These are phyloP conservation scores for Melanotaenia pygmaea DNA, from an alignment of 2,797 vertebrate genomes.

Conservation along the genomic window DNA sequence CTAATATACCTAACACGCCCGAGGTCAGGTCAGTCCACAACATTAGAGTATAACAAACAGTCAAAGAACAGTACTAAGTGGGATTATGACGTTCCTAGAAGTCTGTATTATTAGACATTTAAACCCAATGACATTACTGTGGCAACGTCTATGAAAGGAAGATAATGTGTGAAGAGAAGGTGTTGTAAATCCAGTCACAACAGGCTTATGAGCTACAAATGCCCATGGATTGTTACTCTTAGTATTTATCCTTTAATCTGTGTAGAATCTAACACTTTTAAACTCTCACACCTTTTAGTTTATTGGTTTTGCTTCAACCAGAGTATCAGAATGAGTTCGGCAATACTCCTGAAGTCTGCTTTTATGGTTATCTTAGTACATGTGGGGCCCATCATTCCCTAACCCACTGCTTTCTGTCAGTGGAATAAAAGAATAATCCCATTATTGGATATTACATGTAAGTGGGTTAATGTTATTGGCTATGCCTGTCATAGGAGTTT, in stretches of 20 bases:
- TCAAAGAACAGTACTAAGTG: slow-evolving; percentile 33
- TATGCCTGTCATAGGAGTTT: slow-evolving; percentile 11
- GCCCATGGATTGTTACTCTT: slow-evolving; percentile 35
- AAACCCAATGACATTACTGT: slow-evolving; percentile 65
- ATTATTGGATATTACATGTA: slow-evolving; percentile 54
- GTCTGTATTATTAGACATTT: slow-evolving; percentile 60
- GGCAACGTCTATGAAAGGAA: slow-evolving; percentile 16
- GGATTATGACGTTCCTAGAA: slow-evolving; percentile 42
- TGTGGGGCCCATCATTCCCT: slow-evolving; percentile 7
- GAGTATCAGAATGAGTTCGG: slow-evolving; percentile 6
- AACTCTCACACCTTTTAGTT: slow-evolving; percentile 33
- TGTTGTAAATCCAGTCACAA: slow-evolving; percentile 49
- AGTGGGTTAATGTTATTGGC: slow-evolving; percentile 48
- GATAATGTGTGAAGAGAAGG: slow-evolving; percentile 40
- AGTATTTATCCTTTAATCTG: slow-evolving; percentile 42
- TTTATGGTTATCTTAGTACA: slow-evolving; percentile 20
- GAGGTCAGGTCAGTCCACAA: slow-evolving; percentile 36
- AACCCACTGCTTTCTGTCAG: slow-evolving; percentile 24
- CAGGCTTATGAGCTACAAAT: slow-evolving; percentile 56
- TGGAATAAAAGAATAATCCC: slow-evolving; percentile 54
- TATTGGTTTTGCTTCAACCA: slow-evolving; percentile 13
- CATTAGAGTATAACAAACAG: slow-evolving; percentile 5
- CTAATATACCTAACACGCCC: slow-evolving; percentile 6
- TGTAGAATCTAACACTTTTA: not conserved
- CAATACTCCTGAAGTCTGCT: not conserved